These are phyloP conservation scores for Scaptomyza parva DNA, from an alignment of 2,888 invertebrate species.

Conservation along the genomic window DNA sequence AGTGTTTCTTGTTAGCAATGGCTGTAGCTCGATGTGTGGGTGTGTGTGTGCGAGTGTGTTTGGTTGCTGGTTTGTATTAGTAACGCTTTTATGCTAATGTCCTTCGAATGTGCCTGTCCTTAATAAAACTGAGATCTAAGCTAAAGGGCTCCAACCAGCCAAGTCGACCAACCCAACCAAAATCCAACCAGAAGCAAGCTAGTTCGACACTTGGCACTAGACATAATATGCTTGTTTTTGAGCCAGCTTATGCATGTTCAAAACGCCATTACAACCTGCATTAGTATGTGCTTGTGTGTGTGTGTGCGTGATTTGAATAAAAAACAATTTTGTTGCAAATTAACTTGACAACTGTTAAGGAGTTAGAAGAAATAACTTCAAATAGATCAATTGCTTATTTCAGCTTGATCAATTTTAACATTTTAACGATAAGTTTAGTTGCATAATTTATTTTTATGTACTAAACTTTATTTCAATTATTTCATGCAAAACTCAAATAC, in stretches of 20 bases:
- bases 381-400: no score
- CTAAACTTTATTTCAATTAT: neutral
- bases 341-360: conserved; percentile 43
- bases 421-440: no score
- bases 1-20: conserved; percentile 76
- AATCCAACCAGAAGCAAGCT: conserved; percentile 24
- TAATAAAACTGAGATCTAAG: conserved; percentile 20
- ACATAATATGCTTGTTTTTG: conserved; percentile 59
- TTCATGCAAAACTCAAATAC: conserved; percentile 3
- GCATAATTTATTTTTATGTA: neutral
- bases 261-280: conserved; percentile 18
- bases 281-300: conserved; percentile 7
- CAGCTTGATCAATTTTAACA: no score
- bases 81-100: conserved; percentile 79
- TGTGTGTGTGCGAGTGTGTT: conserved; percentile 53
- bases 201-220: conserved; percentile 48
- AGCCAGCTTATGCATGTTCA: conserved; percentile 60
- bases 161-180: conserved; percentile 24
- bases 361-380: no score
- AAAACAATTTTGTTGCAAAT: conserved; percentile 56
- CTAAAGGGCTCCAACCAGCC: conserved; percentile 13
- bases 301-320: conserved; percentile 35
- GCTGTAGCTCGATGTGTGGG: conserved; percentile 40
- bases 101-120: conserved; percentile 63
- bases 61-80: no score